Evolutionary conservation across 2,888 invertebrate genomes (phyloP).

Genomic region (Amphipoea oculea): DNA sequence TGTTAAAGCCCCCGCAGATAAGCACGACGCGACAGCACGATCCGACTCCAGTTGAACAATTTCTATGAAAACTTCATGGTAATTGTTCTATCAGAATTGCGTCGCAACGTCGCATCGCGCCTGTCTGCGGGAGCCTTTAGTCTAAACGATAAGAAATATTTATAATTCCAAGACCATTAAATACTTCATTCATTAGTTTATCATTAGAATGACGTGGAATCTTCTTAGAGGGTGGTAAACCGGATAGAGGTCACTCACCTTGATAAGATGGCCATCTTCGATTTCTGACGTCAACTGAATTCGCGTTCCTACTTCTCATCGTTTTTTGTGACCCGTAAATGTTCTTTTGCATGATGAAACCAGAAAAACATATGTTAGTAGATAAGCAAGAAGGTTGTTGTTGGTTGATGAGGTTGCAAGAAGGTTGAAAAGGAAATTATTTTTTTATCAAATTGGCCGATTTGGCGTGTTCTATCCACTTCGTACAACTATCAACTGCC

Average conservation of each 20-base stretch:
- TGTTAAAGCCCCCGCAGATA: too few relatives aligned
- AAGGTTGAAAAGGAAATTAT: too few relatives aligned
- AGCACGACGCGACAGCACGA: too few relatives aligned
- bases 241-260: conserved; percentile 5
- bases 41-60: too few relatives aligned
- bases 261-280: neutral
- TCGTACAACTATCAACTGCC: too few relatives aligned
- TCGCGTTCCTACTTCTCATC: neutral
- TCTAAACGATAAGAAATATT: conserved; percentile 19
- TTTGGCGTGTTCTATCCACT: too few relatives aligned
- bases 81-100: too few relatives aligned
- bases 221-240: neutral
- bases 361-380: neutral
- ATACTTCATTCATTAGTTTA: conserved; percentile 24
- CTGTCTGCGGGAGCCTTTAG: too few relatives aligned
- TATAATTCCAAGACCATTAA: neutral
- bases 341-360: neutral
- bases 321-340: neutral
- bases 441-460: too few relatives aligned
- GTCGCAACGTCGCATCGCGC: too few relatives aligned
- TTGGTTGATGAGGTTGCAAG: neutral
- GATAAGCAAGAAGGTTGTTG: neutral
- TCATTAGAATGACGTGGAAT: neutral
- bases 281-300: neutral
- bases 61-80: too few relatives aligned